Percentiles rank a stretch among this genome's conserved stretches.
phyloP scores from a whole-genome alignment of 2,113 vertebrate species.

The Strigops habroptila region DNA sequence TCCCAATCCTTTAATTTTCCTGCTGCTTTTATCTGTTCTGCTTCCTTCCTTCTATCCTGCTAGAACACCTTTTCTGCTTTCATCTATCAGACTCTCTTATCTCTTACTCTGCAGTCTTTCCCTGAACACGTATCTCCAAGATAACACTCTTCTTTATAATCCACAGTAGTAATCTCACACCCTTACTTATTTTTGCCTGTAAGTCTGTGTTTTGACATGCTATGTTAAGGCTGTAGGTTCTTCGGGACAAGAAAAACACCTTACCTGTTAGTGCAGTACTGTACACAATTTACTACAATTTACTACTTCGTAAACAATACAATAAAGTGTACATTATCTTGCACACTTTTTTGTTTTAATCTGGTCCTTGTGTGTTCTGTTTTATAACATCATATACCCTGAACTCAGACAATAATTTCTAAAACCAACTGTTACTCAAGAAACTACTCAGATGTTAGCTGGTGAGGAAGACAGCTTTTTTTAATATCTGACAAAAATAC shows the following conservation, averaged over 20 bases:
- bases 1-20: constrained; percentile 40
- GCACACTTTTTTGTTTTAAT: neutral
- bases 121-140: neutral
- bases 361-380: neutral
- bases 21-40: constrained; percentile 35
- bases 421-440: neutral
- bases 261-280: neutral
- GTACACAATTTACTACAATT: neutral
- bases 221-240: neutral
- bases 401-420: neutral
- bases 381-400: neutral
- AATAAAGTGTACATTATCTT: neutral
- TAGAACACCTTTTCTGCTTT: constrained; percentile 19
- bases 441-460: neutral
- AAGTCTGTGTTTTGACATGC: neutral
- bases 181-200: neutral
- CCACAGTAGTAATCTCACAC: neutral
- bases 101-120: neutral
- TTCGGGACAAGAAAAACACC: neutral
- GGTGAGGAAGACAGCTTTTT: neutral
- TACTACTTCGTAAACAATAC: neutral
- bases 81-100: neutral
- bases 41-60: constrained; percentile 20
- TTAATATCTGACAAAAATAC: neutral
- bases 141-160: neutral